phyloP scores from a whole-genome alignment of 2,113 vertebrate genomes.

The Lampris incognitus region DNA sequence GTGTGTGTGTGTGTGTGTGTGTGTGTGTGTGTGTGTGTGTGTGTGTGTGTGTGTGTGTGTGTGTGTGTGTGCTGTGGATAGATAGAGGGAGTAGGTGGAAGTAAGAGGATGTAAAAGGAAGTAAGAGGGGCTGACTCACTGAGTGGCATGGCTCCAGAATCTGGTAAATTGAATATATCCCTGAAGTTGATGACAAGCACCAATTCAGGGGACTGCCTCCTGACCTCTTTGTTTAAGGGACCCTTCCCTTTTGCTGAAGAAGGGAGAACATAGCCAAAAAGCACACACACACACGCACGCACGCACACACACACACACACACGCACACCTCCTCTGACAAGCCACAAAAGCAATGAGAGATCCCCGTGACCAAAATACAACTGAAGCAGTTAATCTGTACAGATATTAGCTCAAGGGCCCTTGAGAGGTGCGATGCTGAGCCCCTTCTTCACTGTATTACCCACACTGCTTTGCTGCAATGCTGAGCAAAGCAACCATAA shows the following conservation, averaged over 20 bases:
- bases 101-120: conserved; percentile 15
- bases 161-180: conserved; percentile 75
- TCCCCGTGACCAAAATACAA: conserved; percentile 82
- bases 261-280: conserved; percentile 36
- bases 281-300: conserved; percentile 17
- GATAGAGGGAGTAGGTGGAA: conserved; percentile 43
- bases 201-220: conserved; percentile 34
- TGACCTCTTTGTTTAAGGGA: conserved; percentile 51
- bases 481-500: conserved; percentile 46
- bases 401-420: conserved; percentile 83
- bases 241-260: conserved; percentile 8
- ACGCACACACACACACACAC: conserved; percentile 38
- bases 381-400: conserved; percentile 84
- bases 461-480: conserved; percentile 64
- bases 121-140: conserved; percentile 66
- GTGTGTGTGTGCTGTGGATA: conserved; percentile 40
- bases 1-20: conserved; percentile 16
- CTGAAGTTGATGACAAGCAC: conserved; percentile 72
- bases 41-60: neutral
- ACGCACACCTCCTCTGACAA: conserved; percentile 52
- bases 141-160: conserved; percentile 70
- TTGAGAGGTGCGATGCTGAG: conserved; percentile 71
- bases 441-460: conserved; percentile 67
- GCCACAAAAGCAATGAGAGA: conserved; percentile 74
- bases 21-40: conserved; percentile 42